Conservation (phyloP, 2,888 invertebrate species). For the Caenorhabditis panamensis region DNA sequence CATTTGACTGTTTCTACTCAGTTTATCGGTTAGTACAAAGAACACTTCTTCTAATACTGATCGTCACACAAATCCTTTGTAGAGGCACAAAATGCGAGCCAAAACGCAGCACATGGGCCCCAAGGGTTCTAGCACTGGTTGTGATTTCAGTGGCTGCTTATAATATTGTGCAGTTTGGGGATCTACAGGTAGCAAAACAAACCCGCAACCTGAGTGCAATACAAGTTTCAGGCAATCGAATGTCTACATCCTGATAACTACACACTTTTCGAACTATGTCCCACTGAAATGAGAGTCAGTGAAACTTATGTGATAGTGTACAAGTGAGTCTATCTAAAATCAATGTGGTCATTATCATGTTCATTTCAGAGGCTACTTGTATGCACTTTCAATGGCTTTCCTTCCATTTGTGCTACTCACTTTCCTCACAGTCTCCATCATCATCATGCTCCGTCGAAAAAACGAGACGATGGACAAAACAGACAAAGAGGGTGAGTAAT, state of each 20-base stretch:
- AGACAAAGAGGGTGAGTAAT: constrained; percentile 52
- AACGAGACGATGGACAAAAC: constrained; percentile 28
- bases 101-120: constrained; percentile 65
- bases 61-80: not conserved
- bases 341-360: not conserved
- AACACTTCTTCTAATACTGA: not conserved
- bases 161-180: constrained; percentile 75
- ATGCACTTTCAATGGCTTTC: constrained; percentile 75
- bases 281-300: constrained; percentile 75
- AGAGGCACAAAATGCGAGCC: constrained; percentile 58
- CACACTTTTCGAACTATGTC: constrained; percentile 74
- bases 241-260: constrained; percentile 67
- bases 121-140: constrained; percentile 65
- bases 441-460: constrained; percentile 62
- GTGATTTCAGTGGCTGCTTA: constrained; percentile 71
- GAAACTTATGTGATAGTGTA: constrained; percentile 74
- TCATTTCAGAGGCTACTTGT: constrained; percentile 74
- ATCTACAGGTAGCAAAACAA: constrained; percentile 66
- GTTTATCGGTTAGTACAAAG: constrained; percentile 65
- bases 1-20: constrained; percentile 75
- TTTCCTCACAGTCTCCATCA: constrained; percentile 71
- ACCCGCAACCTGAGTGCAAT: not conserved
- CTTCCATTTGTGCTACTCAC: constrained; percentile 74
- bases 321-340: constrained; percentile 64
- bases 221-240: constrained; percentile 64